Evolutionary conservation across 2,113 vertebrate genomes (phyloP).

Genomic region (Prunella fulvescens): DNA sequence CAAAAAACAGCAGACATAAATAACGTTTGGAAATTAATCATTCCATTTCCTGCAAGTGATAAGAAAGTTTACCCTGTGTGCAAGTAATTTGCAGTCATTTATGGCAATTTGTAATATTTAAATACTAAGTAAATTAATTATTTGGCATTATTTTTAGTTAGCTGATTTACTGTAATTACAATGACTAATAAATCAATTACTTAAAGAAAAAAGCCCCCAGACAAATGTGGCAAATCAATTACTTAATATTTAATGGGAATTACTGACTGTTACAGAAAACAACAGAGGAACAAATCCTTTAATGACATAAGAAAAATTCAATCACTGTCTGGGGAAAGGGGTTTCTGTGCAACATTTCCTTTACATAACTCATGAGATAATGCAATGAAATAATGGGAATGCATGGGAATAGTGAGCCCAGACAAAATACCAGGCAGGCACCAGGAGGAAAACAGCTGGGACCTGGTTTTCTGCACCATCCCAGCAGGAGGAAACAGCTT

Average conservation of each 20-base stretch:
- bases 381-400: not conserved
- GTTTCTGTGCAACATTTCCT: not conserved
- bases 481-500: not conserved
- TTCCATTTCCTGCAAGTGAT: slow-evolving; percentile 26
- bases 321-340: not conserved
- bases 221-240: slow-evolving; percentile 17
- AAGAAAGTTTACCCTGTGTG: slow-evolving; percentile 25
- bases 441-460: not conserved
- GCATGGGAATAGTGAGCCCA: not conserved
- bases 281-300: slow-evolving; percentile 23
- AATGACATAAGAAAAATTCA: slow-evolving; percentile 26
- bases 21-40: slow-evolving; percentile 15
- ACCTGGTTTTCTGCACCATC: not conserved
- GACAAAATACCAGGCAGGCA: rapidly evolving
- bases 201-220: not conserved
- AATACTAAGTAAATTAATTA: slow-evolving; percentile 44
- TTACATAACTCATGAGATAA: not conserved
- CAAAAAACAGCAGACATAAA: not conserved
- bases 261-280: not conserved
- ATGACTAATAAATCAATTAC: slow-evolving; percentile 15
- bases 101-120: slow-evolving; percentile 16
- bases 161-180: slow-evolving; percentile 12
- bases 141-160: slow-evolving; percentile 25
- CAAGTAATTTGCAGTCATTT: slow-evolving; percentile 20
- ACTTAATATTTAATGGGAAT: slow-evolving; percentile 16